Evolutionary conservation across 2,797 vertebrate species (phyloP).

Genomic region (Myiotriccus ornatus): DNA sequence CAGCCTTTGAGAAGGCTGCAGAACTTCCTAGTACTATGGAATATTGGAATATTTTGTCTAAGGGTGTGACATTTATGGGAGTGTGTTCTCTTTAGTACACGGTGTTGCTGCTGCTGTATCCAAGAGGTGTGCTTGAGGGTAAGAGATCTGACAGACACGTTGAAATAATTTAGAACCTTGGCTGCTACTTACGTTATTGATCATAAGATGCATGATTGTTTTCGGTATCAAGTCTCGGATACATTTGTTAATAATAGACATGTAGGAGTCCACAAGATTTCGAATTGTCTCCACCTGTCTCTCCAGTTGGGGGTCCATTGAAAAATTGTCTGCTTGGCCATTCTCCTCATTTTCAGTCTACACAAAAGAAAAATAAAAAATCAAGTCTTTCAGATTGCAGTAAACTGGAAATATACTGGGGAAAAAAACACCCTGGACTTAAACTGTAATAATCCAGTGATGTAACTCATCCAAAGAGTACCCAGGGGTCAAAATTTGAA

Average conservation of each 20-base stretch:
- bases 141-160: neutral
- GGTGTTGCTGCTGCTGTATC: neutral
- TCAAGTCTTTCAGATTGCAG: neutral
- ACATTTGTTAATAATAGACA: slow-evolving; percentile 90
- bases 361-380: neutral
- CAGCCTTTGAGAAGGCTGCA: neutral
- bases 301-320: slow-evolving; percentile 89
- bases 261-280: slow-evolving; percentile 93
- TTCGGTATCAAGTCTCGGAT: slow-evolving; percentile 82
- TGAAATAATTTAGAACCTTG: neutral
- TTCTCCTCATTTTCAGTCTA: slow-evolving; percentile 82
- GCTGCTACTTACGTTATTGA: slow-evolving; percentile 78
- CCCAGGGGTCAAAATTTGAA: neutral
- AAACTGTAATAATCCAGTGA: neutral
- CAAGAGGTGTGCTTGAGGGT: neutral
- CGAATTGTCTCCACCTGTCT: slow-evolving; percentile 93
- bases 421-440: neutral
- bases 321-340: slow-evolving; percentile 83
- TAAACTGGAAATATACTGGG: neutral
- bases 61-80: neutral
- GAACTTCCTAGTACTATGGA: neutral
- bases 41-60: neutral
- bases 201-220: slow-evolving; percentile 84
- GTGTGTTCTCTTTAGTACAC: neutral
- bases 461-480: neutral